A percentile compares a stretch with the other conserved stretches of the same genome.
phyloP scores from a whole-genome alignment of 2,888 invertebrate genomes.

The Malachius bipustulatus region DNA sequence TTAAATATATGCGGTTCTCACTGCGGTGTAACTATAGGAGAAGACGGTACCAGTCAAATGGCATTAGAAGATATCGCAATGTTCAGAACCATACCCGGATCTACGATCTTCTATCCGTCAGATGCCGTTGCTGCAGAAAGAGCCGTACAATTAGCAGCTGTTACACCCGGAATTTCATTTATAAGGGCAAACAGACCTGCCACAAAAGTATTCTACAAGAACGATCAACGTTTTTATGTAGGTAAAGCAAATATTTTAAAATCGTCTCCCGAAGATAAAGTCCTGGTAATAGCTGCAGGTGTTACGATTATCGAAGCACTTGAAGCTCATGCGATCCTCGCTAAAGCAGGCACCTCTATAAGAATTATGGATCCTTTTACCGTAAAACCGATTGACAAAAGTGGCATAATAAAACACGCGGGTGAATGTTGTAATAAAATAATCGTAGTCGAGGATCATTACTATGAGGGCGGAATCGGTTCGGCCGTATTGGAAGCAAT shows the following conservation, averaged over 20 bases:
- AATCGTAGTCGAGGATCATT: conserved; percentile 90
- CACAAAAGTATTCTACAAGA: conserved; percentile 67
- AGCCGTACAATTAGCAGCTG: conserved; percentile 84
- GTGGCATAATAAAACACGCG: conserved; percentile 57
- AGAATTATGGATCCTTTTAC: conserved; percentile 90
- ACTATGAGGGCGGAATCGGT: conserved; percentile 83
- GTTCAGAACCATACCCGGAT: conserved; percentile 76
- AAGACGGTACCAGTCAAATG: conserved; percentile 96
- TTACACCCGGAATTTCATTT: conserved; percentile 82
- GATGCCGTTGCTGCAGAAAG: conserved; percentile 88
- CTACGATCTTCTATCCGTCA: conserved; percentile 58
- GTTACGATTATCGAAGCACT: conserved; percentile 81
- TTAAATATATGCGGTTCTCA: conserved; percentile 89
- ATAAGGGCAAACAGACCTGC: conserved; percentile 86
- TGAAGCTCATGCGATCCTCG: conserved; percentile 61
- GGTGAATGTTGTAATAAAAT: conserved; percentile 60
- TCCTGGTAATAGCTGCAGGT: conserved; percentile 76
- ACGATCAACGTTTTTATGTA: conserved; percentile 60
- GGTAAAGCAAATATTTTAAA: conserved; percentile 65
- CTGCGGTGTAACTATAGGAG: conserved; percentile 90
- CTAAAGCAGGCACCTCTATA: conserved; percentile 50
- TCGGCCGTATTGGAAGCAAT: conserved; percentile 80
- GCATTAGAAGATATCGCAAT: conserved; percentile 88
- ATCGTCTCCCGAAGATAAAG: conserved; percentile 56
- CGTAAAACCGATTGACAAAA: conserved; percentile 78